Base-by-base conservation (phyloP, 1,140 invertebrate genomes). In the Drosophila jambulina region DNA sequence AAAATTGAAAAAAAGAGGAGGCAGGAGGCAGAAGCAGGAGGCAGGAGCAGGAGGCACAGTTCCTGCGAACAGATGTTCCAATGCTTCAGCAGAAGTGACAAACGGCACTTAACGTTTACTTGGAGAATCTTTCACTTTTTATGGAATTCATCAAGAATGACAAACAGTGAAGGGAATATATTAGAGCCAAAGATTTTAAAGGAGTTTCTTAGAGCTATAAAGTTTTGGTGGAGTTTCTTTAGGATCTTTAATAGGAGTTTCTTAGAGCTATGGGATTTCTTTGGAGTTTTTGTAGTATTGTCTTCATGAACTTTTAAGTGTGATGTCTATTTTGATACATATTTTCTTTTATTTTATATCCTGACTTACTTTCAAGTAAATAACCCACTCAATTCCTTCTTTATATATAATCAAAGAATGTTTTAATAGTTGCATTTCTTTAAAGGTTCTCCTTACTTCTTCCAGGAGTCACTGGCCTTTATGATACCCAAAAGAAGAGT, bases 41-140 rank as follows among this genome's bases (percentile, higher is more conserved):
- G n/a, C n/a, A n/a, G n/a, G n/a, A n/a, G 43, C 43, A 76, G 72
- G 48, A 51, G 43, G 62, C 13, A 76, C 46, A 51, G 27, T 77
- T 78, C 75, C 75, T 48, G 40, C 43, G 75, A 78, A 77, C 74
- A 80, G 70, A 68, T 69, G 56, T 68, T 87, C 56, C 57, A 32
- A 40, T 63, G 51, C 57, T 82, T 86, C 84, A 42, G 36, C 51
- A 42, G 84, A 86, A 87, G 76, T 83, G 76, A 78, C 77, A 87
- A 80, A 64, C 75, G 68, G 46, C 42, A 43, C 54, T 81, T 86
- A 42, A 75, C 40, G 58, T 70, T 84, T 69, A 61, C 49, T 54
- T 46, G 74, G 43, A 36, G 49, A 82, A 67, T 88, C 62, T 80
- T 83, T 77, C 59, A 81, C 70, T 80, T 76, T 84, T 87, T 65